These are phyloP conservation scores for Agrochola circellaris DNA, from an alignment of 2,888 invertebrate genomes.

Conservation along the genomic window DNA sequence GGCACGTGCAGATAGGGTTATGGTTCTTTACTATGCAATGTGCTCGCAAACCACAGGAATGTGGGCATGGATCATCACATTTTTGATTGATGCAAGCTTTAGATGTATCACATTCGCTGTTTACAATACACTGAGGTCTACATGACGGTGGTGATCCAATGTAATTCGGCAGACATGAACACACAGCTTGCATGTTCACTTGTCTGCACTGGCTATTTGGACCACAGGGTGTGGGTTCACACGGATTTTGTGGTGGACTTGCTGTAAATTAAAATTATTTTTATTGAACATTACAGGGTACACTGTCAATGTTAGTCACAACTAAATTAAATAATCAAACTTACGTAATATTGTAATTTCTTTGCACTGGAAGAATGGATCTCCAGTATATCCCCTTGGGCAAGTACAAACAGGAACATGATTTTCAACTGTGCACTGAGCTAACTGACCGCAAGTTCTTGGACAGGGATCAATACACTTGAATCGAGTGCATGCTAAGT, in stretches of 20 bases:
- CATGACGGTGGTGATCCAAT: slow-evolving; percentile 95
- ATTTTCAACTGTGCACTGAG: slow-evolving; percentile 94
- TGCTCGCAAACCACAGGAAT: slow-evolving; percentile 96
- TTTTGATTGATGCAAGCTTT: slow-evolving; percentile 96
- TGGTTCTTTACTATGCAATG: slow-evolving; percentile 96
- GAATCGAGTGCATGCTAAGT: slow-evolving; percentile 94
- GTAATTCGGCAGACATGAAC: slow-evolving; percentile 95
- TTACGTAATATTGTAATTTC: slow-evolving; percentile 88
- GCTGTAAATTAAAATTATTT: slow-evolving; percentile 73
- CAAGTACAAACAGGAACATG: slow-evolving; percentile 95
- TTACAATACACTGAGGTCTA: slow-evolving; percentile 96
- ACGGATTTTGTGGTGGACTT: slow-evolving; percentile 92
- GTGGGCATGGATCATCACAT: slow-evolving; percentile 96
- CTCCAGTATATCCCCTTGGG: slow-evolving; percentile 94
- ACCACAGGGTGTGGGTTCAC: slow-evolving; percentile 96
- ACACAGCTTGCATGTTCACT: slow-evolving; percentile 95
- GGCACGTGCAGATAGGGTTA: slow-evolving; percentile 96
- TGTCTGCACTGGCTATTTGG: slow-evolving; percentile 96
- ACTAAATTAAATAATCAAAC: slow-evolving; percentile 32
- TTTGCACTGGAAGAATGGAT: slow-evolving; percentile 95
- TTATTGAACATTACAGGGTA: background rate
- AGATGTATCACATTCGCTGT: slow-evolving; percentile 95
- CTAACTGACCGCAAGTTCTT: slow-evolving; percentile 95
- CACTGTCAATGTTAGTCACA: background rate
- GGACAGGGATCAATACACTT: slow-evolving; percentile 97